Conservation (phyloP, 2,888 invertebrate genomes). For the Heteromyza rotundicornis region DNA sequence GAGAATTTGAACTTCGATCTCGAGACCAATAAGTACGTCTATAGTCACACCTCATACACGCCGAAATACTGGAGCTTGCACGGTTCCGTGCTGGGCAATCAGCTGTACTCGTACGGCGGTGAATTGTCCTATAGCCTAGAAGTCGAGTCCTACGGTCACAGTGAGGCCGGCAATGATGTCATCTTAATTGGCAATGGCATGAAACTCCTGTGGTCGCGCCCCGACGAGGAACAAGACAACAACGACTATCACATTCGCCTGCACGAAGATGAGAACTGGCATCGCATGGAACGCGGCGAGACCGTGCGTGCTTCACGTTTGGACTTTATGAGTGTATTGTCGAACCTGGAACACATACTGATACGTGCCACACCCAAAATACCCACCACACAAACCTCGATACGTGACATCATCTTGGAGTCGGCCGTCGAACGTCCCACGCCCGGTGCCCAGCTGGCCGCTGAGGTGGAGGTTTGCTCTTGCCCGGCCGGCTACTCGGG, state of each 20-base stretch:
- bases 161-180: slow-evolving; percentile 76
- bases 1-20: slow-evolving; percentile 64
- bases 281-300: slow-evolving; percentile 64
- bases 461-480: slow-evolving; percentile 82
- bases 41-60: slow-evolving; percentile 63
- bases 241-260: slow-evolving; percentile 67
- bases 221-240: slow-evolving; percentile 36
- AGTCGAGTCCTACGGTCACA: slow-evolving; percentile 68
- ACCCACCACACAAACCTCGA: slow-evolving; percentile 64
- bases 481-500: slow-evolving; percentile 85
- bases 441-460: slow-evolving; percentile 70
- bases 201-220: slow-evolving; percentile 73
- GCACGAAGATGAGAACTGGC: slow-evolving; percentile 75
- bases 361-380: slow-evolving; percentile 80
- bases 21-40: slow-evolving; percentile 69
- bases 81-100: slow-evolving; percentile 71
- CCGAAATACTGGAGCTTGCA: slow-evolving; percentile 80
- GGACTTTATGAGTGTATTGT: slow-evolving; percentile 84
- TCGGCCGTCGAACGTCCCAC: slow-evolving; percentile 67
- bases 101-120: slow-evolving; percentile 89
- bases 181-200: slow-evolving; percentile 80
- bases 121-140: slow-evolving; percentile 75
- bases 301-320: slow-evolving; percentile 72
- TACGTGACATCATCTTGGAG: slow-evolving; percentile 87
- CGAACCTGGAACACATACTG: slow-evolving; percentile 81